A percentile compares a stretch with the other conserved stretches of the same genome.
Conservation (phyloP, 2,888 invertebrate genomes). For the Pyrrhosoma nymphula region DNA sequence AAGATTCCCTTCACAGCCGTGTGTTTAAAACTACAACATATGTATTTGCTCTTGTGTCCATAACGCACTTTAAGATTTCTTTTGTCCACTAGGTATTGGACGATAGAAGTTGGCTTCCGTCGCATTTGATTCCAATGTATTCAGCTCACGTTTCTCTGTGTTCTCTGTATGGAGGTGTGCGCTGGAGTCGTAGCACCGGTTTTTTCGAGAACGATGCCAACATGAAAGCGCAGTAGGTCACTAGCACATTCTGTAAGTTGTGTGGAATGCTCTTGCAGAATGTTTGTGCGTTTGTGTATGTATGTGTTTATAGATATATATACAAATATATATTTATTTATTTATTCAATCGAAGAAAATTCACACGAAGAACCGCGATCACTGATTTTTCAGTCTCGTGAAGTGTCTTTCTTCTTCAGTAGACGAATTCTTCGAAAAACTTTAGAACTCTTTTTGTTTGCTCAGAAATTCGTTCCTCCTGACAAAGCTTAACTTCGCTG, state of each 20-base stretch:
- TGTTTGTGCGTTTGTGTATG: too few species aligned
- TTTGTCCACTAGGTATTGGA: background rate
- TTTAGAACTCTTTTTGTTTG: background rate
- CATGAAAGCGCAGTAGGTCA: background rate
- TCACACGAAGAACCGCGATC: background rate
- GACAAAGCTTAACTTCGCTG: background rate
- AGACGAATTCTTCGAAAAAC: background rate
- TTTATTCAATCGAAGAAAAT: too few species aligned
- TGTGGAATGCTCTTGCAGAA: background rate
- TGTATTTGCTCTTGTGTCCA: background rate
- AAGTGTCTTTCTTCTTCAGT: background rate
- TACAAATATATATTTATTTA: too few species aligned
- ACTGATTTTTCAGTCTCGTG: background rate
- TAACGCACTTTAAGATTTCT: background rate
- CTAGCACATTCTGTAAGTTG: background rate
- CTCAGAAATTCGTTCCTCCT: background rate
- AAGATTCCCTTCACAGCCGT: background rate
- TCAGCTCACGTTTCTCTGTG: background rate
- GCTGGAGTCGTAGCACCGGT: slow-evolving; percentile 1
- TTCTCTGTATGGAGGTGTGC: background rate
- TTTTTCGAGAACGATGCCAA: background rate
- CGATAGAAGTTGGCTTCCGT: background rate
- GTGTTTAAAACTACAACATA: background rate
- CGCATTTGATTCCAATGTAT: background rate
- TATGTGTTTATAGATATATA: background rate